phyloP scores from a whole-genome alignment of 2,797 vertebrate species.

The Danio kyathit region DNA sequence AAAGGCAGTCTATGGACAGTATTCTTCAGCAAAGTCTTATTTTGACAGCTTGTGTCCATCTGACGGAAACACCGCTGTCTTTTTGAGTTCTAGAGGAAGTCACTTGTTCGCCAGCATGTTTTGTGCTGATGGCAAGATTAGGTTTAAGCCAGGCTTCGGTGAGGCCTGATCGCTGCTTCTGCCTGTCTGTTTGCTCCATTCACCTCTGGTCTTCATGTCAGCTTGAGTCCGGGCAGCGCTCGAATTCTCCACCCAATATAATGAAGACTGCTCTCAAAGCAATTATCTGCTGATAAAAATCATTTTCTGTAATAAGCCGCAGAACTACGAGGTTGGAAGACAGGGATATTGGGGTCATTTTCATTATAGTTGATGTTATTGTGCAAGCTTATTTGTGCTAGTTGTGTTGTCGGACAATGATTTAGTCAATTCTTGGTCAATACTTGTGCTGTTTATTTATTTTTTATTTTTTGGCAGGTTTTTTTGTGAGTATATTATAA shows the following conservation, averaged over 20 bases:
- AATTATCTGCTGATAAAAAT: conserved; percentile 64
- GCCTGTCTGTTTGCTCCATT: conserved; percentile 20
- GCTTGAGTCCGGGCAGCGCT: background rate
- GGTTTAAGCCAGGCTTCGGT: conserved; percentile 24
- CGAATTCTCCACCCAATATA: conserved; percentile 51
- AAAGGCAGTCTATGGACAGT: too few species aligned
- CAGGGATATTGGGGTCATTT: conserved; percentile 65
- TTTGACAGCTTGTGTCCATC: conserved; percentile 19
- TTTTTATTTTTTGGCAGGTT: background rate
- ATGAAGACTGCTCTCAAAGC: conserved; percentile 59
- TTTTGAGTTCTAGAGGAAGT: conserved; percentile 29
- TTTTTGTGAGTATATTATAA: background rate
- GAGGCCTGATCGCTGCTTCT: conserved; percentile 13
- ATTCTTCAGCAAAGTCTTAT: conserved; percentile 1
- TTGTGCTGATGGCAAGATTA: conserved; percentile 42
- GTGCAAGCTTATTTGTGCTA: conserved; percentile 48
- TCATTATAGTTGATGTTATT: conserved; percentile 62
- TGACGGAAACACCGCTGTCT: conserved; percentile 16
- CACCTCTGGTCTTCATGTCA: conserved; percentile 43
- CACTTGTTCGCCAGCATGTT: conserved; percentile 26
- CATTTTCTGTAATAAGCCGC: conserved; percentile 53
- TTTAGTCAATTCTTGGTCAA: conserved; percentile 1
- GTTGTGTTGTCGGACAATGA: conserved; percentile 33
- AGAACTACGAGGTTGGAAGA: conserved; percentile 39
- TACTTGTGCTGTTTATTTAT: conserved; percentile 34